A percentile compares a stretch with the other conserved stretches of the same genome.
Evolutionary conservation across 2,113 vertebrate genomes (phyloP).

Genomic region (Camelus dromedarius): DNA sequence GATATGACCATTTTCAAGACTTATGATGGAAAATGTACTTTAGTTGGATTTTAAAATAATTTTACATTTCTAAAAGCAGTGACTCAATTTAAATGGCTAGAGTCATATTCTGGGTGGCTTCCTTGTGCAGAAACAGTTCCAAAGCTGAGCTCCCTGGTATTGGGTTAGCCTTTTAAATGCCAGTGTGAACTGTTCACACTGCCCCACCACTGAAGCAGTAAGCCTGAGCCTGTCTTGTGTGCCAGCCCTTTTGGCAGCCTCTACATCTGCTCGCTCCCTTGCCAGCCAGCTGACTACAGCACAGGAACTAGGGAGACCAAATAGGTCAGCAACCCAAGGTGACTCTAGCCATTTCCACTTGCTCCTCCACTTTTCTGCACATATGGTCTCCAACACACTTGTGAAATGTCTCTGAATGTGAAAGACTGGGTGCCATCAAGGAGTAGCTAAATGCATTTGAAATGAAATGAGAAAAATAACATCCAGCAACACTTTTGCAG

Average conservation of each 20-base stretch:
- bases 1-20: conserved; percentile 37
- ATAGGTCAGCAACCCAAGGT: not conserved
- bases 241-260: not conserved
- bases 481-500: conserved; percentile 64
- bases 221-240: not conserved
- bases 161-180: not conserved
- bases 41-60: not conserved
- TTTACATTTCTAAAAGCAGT: conserved; percentile 47
- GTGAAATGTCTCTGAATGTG: conserved; percentile 72
- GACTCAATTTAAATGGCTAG: not conserved
- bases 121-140: not conserved
- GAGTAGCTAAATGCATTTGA: conserved; percentile 60
- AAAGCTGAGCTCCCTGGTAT: not conserved
- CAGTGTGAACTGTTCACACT: not conserved
- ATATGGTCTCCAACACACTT: conserved; percentile 52
- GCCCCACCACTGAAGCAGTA: not conserved
- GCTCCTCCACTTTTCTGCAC: conserved; percentile 13
- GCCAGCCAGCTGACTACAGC: not conserved
- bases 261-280: not conserved
- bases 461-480: conserved; percentile 66
- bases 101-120: conserved; percentile 4
- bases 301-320: not conserved
- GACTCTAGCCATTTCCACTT: not conserved
- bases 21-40: not conserved
- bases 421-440: conserved; percentile 54